These are phyloP conservation scores for Lasiurus cinereus DNA, from an alignment of 2,113 vertebrate species.

Conservation along the genomic window DNA sequence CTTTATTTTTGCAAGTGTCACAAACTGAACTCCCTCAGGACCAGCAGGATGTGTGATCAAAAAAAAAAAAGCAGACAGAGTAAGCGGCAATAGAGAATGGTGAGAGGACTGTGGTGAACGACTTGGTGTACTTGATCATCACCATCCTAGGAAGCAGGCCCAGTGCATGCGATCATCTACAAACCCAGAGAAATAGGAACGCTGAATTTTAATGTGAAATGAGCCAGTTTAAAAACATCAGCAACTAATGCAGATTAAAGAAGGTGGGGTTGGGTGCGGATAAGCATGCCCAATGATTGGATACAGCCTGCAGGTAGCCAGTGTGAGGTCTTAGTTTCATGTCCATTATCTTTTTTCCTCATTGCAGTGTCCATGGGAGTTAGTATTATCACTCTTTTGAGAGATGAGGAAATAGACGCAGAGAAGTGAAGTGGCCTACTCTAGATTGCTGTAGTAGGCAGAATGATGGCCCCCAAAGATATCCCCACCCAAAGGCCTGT, in stretches of 20 bases:
- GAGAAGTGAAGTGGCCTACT: background rate
- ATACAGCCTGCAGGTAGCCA: background rate
- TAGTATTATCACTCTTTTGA: background rate
- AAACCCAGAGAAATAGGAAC: background rate
- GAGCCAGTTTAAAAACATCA: background rate
- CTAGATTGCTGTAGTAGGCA: background rate
- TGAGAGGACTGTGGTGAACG: background rate
- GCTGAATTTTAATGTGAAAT: background rate
- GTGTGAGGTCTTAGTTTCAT: background rate
- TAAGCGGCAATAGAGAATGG: too few species aligned
- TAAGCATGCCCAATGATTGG: accelerated
- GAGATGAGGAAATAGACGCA: background rate
- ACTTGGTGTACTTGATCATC: accelerated
- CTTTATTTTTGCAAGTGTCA: background rate
- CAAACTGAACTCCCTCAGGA: background rate
- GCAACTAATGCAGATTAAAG: background rate
- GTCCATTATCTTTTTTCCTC: background rate
- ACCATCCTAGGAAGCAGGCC: background rate
- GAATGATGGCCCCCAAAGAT: background rate
- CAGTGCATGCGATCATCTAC: accelerated
- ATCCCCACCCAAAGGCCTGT: background rate
- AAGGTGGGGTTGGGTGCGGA: background rate
- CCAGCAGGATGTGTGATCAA: background rate
- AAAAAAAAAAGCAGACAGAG: background rate
- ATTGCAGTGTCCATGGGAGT: background rate